Percentiles rank a stretch among this genome's conserved stretches.
phyloP scores from a whole-genome alignment of 2,797 vertebrate species.

The Peromyscus melanophrys region DNA sequence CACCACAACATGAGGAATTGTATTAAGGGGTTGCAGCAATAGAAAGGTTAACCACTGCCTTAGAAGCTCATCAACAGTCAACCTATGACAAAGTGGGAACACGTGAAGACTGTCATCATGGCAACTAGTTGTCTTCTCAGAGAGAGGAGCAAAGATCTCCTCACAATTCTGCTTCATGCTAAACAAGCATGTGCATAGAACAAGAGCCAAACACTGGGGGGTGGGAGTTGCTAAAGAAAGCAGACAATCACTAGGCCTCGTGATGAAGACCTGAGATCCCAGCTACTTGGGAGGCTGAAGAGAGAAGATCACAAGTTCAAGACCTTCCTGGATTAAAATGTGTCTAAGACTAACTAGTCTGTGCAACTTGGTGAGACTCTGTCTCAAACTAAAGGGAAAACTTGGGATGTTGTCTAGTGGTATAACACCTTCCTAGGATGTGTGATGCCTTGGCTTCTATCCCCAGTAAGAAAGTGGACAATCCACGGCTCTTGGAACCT shows the following conservation, averaged over 20 bases:
- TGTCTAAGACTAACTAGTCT: neutral
- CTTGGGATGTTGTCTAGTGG: neutral
- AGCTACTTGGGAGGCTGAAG: neutral
- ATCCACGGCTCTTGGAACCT: neutral
- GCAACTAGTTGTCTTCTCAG: no score
- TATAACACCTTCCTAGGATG: neutral
- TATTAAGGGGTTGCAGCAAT: neutral
- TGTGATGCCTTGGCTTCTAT: neutral
- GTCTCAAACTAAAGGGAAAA: neutral
- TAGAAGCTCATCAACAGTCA: neutral
- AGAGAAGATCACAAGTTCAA: neutral
- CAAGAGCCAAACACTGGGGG: neutral
- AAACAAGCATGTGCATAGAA: neutral
- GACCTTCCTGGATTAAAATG: neutral
- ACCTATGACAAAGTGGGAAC: neutral
- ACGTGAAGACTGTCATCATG: neutral
- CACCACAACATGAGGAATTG: neutral
- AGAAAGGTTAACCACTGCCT: neutral
- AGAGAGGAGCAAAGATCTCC: neutral
- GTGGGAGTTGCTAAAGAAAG: neutral
- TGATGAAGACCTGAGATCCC: neutral
- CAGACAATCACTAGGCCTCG: neutral
- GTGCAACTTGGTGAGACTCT: neutral
- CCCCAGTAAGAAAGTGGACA: neutral
- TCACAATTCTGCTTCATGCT: neutral